Conservation (phyloP, 2,888 invertebrate species). For the Belgica antarctica region DNA sequence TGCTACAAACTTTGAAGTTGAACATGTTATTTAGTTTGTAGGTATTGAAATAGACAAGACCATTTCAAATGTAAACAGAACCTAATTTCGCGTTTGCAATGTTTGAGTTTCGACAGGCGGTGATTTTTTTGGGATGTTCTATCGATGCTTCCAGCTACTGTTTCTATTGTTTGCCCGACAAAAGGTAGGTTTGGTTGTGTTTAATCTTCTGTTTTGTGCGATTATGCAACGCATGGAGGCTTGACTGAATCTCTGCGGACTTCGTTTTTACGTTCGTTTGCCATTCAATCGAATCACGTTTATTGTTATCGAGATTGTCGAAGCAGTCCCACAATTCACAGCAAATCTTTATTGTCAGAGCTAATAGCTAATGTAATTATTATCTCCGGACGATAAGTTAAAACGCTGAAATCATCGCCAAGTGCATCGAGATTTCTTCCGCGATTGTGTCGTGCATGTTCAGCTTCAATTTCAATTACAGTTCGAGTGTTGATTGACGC, state of each 20-base stretch:
- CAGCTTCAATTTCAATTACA: neutral
- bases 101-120: neutral
- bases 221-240: neutral
- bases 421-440: neutral
- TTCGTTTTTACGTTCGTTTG: no score
- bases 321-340: neutral
- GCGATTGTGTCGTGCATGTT: neutral
- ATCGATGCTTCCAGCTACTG: no score
- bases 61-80: conserved; percentile 5
- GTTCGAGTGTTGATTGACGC: neutral
- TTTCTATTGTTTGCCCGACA: neutral
- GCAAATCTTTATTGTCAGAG: neutral
- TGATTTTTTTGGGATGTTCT: no score
- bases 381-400: neutral
- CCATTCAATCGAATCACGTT: neutral
- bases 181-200: conserved; percentile 7
- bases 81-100: conserved; percentile 2
- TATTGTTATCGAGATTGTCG: neutral
- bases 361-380: conserved; percentile 2
- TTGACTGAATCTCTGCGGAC: neutral
- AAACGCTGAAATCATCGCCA: neutral
- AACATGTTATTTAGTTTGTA: no score
- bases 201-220: neutral
- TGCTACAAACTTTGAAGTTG: no score
- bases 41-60: neutral